Evolutionary conservation across 2,113 vertebrate genomes (phyloP), one percentile per base, ranked within the genome.

Genomic region (Xiphophorus hellerii): DNA sequence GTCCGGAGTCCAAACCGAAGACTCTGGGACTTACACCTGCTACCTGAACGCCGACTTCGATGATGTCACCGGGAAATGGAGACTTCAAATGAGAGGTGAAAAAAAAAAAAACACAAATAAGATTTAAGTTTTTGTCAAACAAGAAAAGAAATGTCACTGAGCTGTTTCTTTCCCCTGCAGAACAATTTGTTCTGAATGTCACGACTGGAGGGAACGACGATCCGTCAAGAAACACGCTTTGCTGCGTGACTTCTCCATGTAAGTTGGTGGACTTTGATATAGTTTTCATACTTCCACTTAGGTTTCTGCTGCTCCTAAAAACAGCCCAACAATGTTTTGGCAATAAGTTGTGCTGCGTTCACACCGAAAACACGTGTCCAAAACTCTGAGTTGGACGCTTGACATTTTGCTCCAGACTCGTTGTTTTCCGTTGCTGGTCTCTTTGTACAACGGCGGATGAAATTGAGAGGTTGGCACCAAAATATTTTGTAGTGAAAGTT

Each of bases 1-100:
- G 51, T 77, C 61, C 70, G 62, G 11, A 33, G 20, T 84, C 54
- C 73, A 48, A 30, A 30, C 27, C 0, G 30, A 69, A 1, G 82
- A 84, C 69, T 77, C 82, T 37, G 75, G 75, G 29, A 37, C 9
- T 3, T 74, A 65, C 62, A 9, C 12, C 22, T 73, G 62, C 27
- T 3, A 33, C n/a, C 9, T 73, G 6, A 5, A 7, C 11, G 62
- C 13, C 5, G 3, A 33, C 5, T 35, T 33, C 25, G 14, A 65
- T 39, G 6, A 15, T 1, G 29, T 9, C 5, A 5, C 13, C 3
- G 5, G 1, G 39, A 51, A 13, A 13, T 33, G 62, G 62, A 3
- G 6, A 17, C 39, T 33, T 13, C 1, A 31, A 13, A 35, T 51
- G 62, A 20, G 3, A 27, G 62, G 62, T 65, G 48, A 35, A 30